Evolutionary conservation across 2,888 invertebrate genomes (phyloP).

Genomic region (Netelia fuscicornis): DNA sequence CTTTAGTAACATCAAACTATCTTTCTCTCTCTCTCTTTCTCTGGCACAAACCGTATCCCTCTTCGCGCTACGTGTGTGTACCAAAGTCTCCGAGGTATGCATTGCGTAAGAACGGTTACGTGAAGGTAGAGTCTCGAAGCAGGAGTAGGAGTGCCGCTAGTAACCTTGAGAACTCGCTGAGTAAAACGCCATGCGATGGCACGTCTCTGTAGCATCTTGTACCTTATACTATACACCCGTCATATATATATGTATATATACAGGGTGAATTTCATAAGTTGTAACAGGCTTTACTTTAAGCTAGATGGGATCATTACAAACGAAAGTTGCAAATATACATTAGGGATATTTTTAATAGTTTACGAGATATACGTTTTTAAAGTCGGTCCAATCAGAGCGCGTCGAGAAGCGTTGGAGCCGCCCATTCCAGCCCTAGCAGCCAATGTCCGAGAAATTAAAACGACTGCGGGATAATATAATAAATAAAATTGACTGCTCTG

Average conservation of each 20-base stretch:
- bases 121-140: slow-evolving; percentile 53
- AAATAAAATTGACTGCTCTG: too few relatives aligned
- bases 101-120: slow-evolving; percentile 75
- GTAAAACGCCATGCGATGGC: slow-evolving; percentile 57
- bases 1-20: slow-evolving; percentile 34
- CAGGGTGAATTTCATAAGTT: not conserved
- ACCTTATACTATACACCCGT: slow-evolving; percentile 22
- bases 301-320: too few relatives aligned
- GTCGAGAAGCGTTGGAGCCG: too few relatives aligned
- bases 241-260: slow-evolving; percentile 1
- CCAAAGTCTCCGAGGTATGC: slow-evolving; percentile 59
- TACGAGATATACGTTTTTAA: too few relatives aligned
- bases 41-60: not conserved
- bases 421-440: too few relatives aligned
- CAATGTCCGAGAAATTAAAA: too few relatives aligned
- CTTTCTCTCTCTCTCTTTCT: slow-evolving; percentile 3
- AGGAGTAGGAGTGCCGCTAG: slow-evolving; percentile 58
- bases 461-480: too few relatives aligned
- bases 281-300: too few relatives aligned
- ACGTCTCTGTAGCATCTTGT: slow-evolving; percentile 34
- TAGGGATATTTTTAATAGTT: too few relatives aligned
- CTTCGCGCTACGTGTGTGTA: slow-evolving; percentile 29
- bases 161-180: slow-evolving; percentile 74
- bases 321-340: too few relatives aligned
- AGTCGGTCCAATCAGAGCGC: too few relatives aligned